Conservation (phyloP, 2,113 vertebrate species). For the Pseudorhombus dupliciocellatus region DNA sequence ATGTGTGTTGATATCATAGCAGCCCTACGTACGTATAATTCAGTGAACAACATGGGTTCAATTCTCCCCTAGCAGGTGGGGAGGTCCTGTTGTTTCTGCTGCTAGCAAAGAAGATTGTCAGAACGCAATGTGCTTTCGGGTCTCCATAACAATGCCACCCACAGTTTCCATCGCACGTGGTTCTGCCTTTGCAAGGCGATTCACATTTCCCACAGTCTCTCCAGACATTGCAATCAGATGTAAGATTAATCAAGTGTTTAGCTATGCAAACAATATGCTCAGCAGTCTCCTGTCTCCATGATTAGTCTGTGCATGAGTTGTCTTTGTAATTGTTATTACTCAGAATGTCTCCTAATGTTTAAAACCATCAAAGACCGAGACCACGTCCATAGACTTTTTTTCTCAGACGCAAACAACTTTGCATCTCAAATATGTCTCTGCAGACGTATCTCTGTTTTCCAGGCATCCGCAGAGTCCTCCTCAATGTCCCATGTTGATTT, state of each 20-base stretch:
- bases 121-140: not conserved
- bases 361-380: too few species aligned
- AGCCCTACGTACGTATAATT: not conserved
- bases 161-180: slow-evolving; percentile 9
- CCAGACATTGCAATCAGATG: not conserved
- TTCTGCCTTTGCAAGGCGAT: slow-evolving; percentile 7
- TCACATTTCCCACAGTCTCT: not conserved
- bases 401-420: too few species aligned
- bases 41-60: not conserved
- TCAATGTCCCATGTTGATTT: too few species aligned
- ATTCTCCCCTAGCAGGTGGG: not conserved
- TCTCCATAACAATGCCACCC: slow-evolving; percentile 2
- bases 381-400: too few species aligned
- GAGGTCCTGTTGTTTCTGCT: slow-evolving; percentile 5
- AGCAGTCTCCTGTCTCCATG: not conserved
- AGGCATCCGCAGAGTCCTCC: not conserved
- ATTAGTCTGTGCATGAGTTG: not conserved
- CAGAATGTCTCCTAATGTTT: too few species aligned
- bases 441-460: not conserved
- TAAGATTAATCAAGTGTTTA: slow-evolving; percentile 15
- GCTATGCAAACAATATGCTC: not conserved
- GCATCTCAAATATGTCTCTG: not conserved
- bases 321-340: too few species aligned
- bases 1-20: slow-evolving; percentile 7
- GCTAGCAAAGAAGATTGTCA: not conserved